Evolutionary conservation across 2,113 vertebrate species (phyloP), one percentile per base, ranked within the genome.

Genomic region (Notothenia rossii): DNA sequence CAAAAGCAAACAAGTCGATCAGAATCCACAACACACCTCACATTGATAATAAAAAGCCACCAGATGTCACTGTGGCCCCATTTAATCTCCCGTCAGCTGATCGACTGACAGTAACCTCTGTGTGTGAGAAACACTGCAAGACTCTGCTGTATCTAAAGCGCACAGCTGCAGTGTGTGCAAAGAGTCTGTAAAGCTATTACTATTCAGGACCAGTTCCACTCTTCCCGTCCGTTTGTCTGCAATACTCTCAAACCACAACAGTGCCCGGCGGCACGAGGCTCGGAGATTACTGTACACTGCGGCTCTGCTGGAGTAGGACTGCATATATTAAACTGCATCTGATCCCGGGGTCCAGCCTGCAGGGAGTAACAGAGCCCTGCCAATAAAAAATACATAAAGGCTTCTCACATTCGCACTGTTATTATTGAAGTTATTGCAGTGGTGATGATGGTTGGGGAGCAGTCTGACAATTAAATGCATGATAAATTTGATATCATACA

Each of bases 1-100:
- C 18, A 61, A 72, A 62, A 63, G 4, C 46, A 73, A 49, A 56
- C 10, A 1, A n/a, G 46, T 63, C 61, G 9, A 54, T 11, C 18
- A 25, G 22, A 8, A 29, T 50, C 63, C 13, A 72, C 9, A 43
- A 5, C 29, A 7, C 65, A 14, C 15, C 17, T 40, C 22, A 60
- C 36, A 73, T 43, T 61, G n/a, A 49, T 29, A 77, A n/a, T 10
- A 49, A 1, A 64, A 29, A 55, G 53, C 90, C 95, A 94, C 92
- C 93, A 93, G 95, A 84, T 94, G 95, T 94, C 95, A 93, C 94
- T 96, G 92, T 95, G 92, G 87, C 18, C 78, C 64, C 84, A 86
- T 72, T 72, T 60, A 75, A 79, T 53, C 60, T 29, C 33, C 20
- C 1, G 2, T n/a, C 61, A 72, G 46, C 54, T 56, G 64, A 40